phyloP scores from a whole-genome alignment of 2,113 vertebrate species.

The Tychaedon coryphoeus region DNA sequence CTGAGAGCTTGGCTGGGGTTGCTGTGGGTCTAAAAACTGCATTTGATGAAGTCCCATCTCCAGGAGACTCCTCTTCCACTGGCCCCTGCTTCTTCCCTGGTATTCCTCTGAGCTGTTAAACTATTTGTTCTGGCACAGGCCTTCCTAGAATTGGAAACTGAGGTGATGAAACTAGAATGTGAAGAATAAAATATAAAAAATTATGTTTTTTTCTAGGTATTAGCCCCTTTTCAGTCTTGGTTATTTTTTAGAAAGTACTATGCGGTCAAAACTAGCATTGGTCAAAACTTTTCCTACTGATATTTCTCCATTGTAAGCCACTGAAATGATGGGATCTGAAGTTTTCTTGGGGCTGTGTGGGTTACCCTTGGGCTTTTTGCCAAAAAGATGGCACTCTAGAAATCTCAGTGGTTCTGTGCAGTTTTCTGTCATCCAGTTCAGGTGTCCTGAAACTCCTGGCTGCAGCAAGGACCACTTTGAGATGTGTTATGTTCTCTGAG shows the following conservation, averaged over 20 bases:
- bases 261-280: not conserved
- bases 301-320: not conserved
- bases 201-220: rapidly evolving
- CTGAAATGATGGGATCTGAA: not conserved
- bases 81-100: not conserved
- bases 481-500: not conserved
- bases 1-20: not conserved
- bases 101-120: not conserved
- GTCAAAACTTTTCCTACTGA: not conserved
- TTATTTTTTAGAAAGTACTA: not conserved
- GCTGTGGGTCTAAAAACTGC: not conserved
- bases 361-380: not conserved
- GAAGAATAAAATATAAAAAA: not conserved
- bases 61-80: not conserved
- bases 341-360: not conserved
- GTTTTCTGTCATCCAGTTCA: not conserved
- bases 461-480: not conserved
- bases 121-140: not conserved
- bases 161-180: not conserved
- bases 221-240: not conserved
- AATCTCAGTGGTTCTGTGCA: not conserved
- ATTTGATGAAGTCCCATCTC: not conserved
- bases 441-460: not conserved
- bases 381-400: not conserved
- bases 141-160: not conserved